Evolutionary conservation across 2,113 vertebrate genomes (phyloP), one percentile per base, ranked within the genome.

Genomic region (Melospiza melodia): DNA sequence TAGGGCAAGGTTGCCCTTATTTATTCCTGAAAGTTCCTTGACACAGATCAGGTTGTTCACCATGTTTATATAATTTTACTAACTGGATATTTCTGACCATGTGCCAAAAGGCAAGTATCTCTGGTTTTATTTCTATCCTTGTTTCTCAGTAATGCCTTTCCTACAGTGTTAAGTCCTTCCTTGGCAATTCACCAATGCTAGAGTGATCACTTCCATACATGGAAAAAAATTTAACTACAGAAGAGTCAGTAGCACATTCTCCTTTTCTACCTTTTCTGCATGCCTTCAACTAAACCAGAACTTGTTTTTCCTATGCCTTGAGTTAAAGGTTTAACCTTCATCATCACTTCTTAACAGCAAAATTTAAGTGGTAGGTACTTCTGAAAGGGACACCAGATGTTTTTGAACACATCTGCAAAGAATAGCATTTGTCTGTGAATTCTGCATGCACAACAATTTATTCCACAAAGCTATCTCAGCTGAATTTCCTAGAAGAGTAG

Each of bases 401-500:
- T 88, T 95, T 88, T 69, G 23, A 93, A 39, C 14, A 59, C 63
- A 88, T 89, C 83, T 94, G 86, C 84, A 83, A 95, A 92, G 89
- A 91, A 95, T 91, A 89, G 55, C 81, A 82, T 82, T 91, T 91
- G 49, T 75, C 74, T 91, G 39, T 79, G 81, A 94, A 84, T 82
- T 85, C 54, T 84, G 77, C 69, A 69, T 68, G 62, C 41, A 66
- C 89, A 94, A 94, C 77, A 73, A 65, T 87, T 89, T 94, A 79
- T 94, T 93, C 27, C 46, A 87, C 74, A 89, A 89, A 85, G 62
- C 78, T 16, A 91, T 57, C 74, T 95, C 84, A 91, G 91, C 89
- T 91, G 75, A 94, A 91, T 91, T 92, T 93, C 74, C 66, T 94
- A 73, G 54, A 94, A 84, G 30, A 82, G 69, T 87, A 95, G 46